A percentile compares a stretch with the other conserved stretches of the same genome.
These are phyloP conservation scores for Xyliphius kryptos DNA, from an alignment of 2,113 vertebrate species.

Conservation along the genomic window DNA sequence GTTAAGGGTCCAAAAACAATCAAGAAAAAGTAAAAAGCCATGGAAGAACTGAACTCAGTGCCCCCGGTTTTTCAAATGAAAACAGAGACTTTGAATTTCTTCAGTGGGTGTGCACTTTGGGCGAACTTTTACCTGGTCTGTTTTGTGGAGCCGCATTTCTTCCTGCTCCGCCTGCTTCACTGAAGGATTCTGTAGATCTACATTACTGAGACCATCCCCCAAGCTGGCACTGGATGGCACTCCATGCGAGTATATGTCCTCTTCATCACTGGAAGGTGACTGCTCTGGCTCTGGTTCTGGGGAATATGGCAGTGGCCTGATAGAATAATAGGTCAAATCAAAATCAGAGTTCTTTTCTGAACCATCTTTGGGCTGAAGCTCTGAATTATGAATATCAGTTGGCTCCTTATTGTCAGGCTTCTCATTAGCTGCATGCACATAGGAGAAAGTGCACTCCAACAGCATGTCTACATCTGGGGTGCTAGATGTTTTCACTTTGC, in stretches of 20 bases:
- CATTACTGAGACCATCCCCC: constrained; percentile 52
- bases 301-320: constrained; percentile 40
- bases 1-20: too few species aligned
- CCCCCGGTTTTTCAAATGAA: too few species aligned
- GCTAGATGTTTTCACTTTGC: constrained; percentile 3
- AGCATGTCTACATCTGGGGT: constrained; percentile 66
- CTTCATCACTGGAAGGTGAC: constrained; percentile 82
- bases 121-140: constrained; percentile 77
- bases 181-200: constrained; percentile 44
- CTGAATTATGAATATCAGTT: constrained; percentile 38
- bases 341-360: constrained; percentile 20
- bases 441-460: constrained; percentile 68
- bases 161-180: constrained; percentile 46
- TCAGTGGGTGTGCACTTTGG: too few species aligned
- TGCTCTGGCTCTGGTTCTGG: constrained; percentile 44
- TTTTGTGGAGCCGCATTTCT: constrained; percentile 59
- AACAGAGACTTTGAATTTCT: too few species aligned
- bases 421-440: constrained; percentile 51
- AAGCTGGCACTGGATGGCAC: constrained; percentile 61
- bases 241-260: constrained; percentile 82
- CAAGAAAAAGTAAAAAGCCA: too few species aligned
- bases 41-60: too few species aligned
- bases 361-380: constrained; percentile 25
- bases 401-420: constrained; percentile 41
- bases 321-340: constrained; percentile 32